phyloP scores from a whole-genome alignment of 2,797 vertebrate species.

The Sphenodon punctatus region DNA sequence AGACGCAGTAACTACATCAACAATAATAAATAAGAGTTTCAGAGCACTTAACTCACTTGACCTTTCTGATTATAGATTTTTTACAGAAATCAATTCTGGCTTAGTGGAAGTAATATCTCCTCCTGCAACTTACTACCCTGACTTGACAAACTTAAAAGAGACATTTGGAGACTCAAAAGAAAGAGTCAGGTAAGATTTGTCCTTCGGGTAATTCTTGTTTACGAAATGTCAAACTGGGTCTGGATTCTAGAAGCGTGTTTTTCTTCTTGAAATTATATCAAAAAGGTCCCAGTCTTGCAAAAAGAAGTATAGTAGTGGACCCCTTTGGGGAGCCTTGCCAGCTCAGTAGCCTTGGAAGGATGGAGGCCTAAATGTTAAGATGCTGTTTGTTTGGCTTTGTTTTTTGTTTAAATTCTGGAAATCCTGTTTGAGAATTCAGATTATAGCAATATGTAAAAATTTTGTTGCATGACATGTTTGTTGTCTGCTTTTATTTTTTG shows the following conservation, averaged over 20 bases:
- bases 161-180: constrained; percentile 98
- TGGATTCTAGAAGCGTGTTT: constrained; percentile 56
- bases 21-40: not conserved
- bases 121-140: constrained; percentile 92
- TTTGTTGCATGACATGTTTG: not conserved
- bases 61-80: constrained; percentile 83
- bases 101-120: constrained; percentile 97
- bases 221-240: constrained; percentile 37
- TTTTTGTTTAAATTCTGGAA: not conserved
- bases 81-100: constrained; percentile 91
- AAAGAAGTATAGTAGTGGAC: not conserved
- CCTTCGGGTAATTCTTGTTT: constrained; percentile 17
- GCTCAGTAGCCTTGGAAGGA: not conserved
- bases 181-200: constrained; percentile 88
- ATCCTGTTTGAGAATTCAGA: not conserved
- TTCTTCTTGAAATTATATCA: constrained; percentile 27
- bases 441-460: not conserved
- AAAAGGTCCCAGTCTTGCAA: not conserved
- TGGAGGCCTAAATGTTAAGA: not conserved
- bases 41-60: not conserved
- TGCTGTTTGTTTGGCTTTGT: not conserved
- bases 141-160: constrained; percentile 92
- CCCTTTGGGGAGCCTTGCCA: not conserved
- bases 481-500: not conserved
- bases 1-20: not conserved